Base-by-base conservation (phyloP, 2,113 vertebrate genomes). In the Nyctereutes procyonoides region DNA sequence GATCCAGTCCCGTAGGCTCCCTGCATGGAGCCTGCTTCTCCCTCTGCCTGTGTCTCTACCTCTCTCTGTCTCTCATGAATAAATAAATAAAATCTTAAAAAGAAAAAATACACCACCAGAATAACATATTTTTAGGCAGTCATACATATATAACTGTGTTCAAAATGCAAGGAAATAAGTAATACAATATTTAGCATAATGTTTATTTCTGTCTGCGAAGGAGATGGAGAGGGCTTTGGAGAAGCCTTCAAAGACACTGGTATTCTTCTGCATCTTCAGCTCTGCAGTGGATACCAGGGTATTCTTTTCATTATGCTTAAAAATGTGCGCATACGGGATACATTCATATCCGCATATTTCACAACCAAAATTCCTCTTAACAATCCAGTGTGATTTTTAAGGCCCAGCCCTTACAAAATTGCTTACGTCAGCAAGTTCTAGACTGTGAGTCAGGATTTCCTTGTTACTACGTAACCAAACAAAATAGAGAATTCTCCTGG, bases 381-480 rank as follows among this genome's bases (percentile, higher is more conserved):
- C 63, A 55, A 55, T 67, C 48, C 12, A 65, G 2, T 81, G 35
- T 55, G 13, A 26, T 93, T 65, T 92, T 92, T 86, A 77, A 88
- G 20, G 19, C 71, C 8, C 8, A 67, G n/a, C n/a, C 12, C 32
- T 90, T 58, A 82, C 0, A 58, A 73, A 82, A 85, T 8, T 84
- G 12, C 85, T 90, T 1, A 1, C 13, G 93, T 32, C 17, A 76
- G 19, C 28, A 96, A 88, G 6, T 84, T 90, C 51, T 67, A 67
- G 3, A 20, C 38, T 65, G 43, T 56, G 60, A 79, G 24, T 73
- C 48, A 91, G 22, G 51, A 53, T 90, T 94, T 95, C 48, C 48
- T 88, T 30, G 74, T 93, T 90, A 90, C 93, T 69, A 89, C 32
- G 89, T 60, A 95, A 93, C 74, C 51, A 89, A 97, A 86, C 81